These are phyloP conservation scores for Axis porcinus DNA, from an alignment of 2,113 vertebrate genomes.

Conservation along the genomic window DNA sequence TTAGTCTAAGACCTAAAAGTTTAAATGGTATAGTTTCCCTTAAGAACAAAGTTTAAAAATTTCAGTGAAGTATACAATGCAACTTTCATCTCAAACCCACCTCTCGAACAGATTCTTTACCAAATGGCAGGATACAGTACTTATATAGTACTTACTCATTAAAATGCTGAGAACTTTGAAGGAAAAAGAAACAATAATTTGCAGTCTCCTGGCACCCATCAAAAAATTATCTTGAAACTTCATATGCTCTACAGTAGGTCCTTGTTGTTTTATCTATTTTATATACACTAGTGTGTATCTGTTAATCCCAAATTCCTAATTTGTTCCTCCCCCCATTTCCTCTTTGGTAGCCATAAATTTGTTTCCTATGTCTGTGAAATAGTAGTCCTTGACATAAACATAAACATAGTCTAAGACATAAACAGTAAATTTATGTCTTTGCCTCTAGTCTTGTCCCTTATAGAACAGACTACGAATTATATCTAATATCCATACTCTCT, in stretches of 20 bases:
- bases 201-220: neutral
- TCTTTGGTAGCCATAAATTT: neutral
- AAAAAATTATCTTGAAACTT: neutral
- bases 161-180: neutral
- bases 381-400: neutral
- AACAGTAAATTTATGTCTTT: neutral
- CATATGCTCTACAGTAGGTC: neutral
- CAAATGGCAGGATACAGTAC: neutral
- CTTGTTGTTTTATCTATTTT: neutral
- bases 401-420: neutral
- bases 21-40: neutral
- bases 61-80: neutral
- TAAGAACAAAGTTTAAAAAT: neutral
- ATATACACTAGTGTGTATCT: neutral
- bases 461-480: neutral
- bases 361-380: neutral
- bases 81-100: neutral
- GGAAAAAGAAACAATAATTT: neutral
- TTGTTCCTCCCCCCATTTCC: neutral
- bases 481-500: neutral
- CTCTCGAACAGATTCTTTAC: neutral
- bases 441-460: neutral
- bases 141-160: neutral
- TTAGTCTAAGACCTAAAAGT: neutral
- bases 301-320: neutral